Evolutionary conservation across 2,113 vertebrate species (phyloP), one percentile per base, ranked within the genome.

Genomic region (Amphiprion percula): DNA sequence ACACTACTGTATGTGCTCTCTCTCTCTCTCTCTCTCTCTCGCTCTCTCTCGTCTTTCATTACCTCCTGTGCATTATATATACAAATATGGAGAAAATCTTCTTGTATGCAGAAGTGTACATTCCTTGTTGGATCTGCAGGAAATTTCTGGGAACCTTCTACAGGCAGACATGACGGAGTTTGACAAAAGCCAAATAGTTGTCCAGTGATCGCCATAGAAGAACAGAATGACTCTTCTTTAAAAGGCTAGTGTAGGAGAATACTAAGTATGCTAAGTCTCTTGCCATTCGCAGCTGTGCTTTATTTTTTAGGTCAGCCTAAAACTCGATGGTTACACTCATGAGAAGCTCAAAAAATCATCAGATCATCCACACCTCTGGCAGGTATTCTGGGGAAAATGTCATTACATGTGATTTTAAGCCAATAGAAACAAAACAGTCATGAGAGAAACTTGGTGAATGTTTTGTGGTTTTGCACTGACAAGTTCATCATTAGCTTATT

Each of bases 11-110:
- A 30, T 30, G 33, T 21, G n/a, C 26, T 21, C 26, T 26, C 26
- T 26, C 26, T 26, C 26, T 26, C 39, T 47, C 39, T 47, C 61
- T 59, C 2, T 15, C 47, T 53, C 10, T 19, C 24, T 47, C 61
- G 58, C 1, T 19, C 47, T 56, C 10, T 24, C 19, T 28, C 79
- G 55, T 81, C 81, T 63, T 72, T 15, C 46, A 12, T 66, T 85
- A 71, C 39, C 69, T 77, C 49, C 21, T 30, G n/a, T 65, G 39
- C 52, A 59, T 58, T 10, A 33, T 46, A 75, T 78, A 66, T 74
- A 81, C 77, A 82, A 83, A 86, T 73, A 85, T 73, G 70, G 79
- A 59, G 50, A 84, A 81, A 82, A 68, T 46, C 61, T 68, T 49
- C 58, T 39, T 67, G 62, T 17, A 58, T 61, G 59, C 66, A 33